Percentiles rank a stretch among this genome's conserved stretches.
These are phyloP conservation scores for Acomys russatus DNA, from an alignment of 2,797 vertebrate species.

Conservation along the genomic window DNA sequence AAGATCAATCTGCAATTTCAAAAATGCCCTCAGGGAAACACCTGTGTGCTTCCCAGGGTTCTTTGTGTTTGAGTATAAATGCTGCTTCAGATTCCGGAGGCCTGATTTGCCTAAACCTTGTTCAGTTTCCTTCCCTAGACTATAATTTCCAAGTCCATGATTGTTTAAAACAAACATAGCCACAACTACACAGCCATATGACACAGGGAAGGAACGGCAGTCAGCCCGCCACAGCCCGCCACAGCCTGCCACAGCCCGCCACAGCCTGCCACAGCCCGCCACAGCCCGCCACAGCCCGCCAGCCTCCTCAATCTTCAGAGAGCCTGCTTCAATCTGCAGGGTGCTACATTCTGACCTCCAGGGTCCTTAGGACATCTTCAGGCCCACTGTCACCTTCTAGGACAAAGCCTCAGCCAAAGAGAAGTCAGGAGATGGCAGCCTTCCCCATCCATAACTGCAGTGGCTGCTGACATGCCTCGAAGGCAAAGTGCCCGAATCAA, in stretches of 20 bases:
- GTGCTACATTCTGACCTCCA: not conserved
- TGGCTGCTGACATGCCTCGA: not conserved
- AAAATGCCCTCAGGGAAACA: constrained; percentile 33
- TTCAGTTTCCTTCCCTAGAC: constrained; percentile 2
- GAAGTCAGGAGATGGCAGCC: not conserved
- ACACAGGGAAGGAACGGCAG: not conserved
- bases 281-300: not conserved
- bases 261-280: not conserved
- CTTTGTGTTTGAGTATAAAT: not conserved
- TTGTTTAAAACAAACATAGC: constrained; percentile 61
- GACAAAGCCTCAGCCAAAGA: not conserved
- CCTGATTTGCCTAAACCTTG: not conserved
- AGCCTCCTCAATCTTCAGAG: not conserved
- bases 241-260: not conserved
- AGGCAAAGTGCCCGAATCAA: not conserved
- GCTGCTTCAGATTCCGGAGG: not conserved
- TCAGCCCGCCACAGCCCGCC: not conserved
- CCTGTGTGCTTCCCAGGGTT: not conserved
- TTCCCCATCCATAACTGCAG: not conserved
- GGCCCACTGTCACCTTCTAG: not conserved
- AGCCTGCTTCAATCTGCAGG: not conserved
- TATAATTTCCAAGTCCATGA: constrained; percentile 26
- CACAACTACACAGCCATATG: constrained; percentile 43
- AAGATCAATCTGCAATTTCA: not conserved
- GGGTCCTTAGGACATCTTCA: not conserved